A percentile compares a stretch with the other conserved stretches of the same genome.
Conservation (phyloP, 2,888 invertebrate species). For the Deroplatys truncata region DNA sequence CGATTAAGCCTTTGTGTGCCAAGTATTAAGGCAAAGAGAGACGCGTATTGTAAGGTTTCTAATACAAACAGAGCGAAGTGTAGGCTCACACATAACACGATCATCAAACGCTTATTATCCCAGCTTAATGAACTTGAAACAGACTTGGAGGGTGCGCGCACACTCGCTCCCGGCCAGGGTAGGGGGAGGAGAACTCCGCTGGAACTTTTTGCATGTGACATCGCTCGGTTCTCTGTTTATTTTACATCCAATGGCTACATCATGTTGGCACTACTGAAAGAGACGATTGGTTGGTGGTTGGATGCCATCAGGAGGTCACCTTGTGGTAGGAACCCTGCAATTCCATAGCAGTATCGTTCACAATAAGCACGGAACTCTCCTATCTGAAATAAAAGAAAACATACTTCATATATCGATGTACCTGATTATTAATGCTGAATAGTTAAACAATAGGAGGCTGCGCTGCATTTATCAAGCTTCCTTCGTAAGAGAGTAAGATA, state of each 20-base stretch:
- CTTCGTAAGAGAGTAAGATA: no score
- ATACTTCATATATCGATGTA: no score
- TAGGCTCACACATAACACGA: background rate
- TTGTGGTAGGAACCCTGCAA: background rate
- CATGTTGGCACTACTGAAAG: background rate
- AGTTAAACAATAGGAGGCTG: no score
- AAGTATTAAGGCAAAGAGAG: background rate
- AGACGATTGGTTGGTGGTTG: background rate
- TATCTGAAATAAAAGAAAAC: no score
- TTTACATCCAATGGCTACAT: background rate
- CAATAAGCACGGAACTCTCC: background rate
- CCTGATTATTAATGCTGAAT: no score
- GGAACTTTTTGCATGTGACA: background rate
- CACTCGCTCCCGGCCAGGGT: background rate
- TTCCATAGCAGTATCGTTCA: background rate
- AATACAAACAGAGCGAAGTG: background rate
- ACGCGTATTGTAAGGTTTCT: background rate
- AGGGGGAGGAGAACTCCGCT: background rate
- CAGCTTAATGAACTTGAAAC: constrained; percentile 16
- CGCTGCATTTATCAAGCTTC: no score
- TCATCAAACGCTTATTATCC: constrained; percentile 16
- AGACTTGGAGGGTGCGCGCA: background rate
- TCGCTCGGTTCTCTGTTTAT: background rate
- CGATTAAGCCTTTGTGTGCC: background rate
- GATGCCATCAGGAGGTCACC: background rate